Evolutionary conservation across 2,888 invertebrate species (phyloP).

Genomic region (Acleris literana): DNA sequence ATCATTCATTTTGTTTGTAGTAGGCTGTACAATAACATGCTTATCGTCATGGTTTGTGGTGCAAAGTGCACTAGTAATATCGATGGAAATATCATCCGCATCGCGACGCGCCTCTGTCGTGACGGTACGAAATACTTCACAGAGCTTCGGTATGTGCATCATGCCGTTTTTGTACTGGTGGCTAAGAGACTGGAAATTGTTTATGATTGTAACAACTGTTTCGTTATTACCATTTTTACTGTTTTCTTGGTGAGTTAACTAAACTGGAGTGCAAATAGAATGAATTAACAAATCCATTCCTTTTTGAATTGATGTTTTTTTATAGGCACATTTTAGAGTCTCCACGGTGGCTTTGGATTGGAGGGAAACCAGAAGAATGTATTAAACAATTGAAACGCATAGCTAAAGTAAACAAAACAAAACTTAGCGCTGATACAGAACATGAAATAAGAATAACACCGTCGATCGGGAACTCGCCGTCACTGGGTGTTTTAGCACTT

Average conservation of each 20-base stretch:
- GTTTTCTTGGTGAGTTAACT: slow-evolving; percentile 56
- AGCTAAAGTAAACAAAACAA: slow-evolving; percentile 79
- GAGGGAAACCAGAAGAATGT: slow-evolving; percentile 75
- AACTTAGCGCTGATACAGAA: slow-evolving; percentile 69
- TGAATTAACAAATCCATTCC: background rate
- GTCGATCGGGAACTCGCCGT: slow-evolving; percentile 55
- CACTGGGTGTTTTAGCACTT: slow-evolving; percentile 80
- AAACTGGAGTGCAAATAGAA: background rate
- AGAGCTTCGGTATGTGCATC: slow-evolving; percentile 54
- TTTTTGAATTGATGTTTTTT: slow-evolving; percentile 17
- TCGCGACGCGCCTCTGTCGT: slow-evolving; percentile 54
- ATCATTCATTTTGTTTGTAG: slow-evolving; percentile 53
- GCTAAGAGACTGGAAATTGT: slow-evolving; percentile 61
- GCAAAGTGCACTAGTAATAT: slow-evolving; percentile 58
- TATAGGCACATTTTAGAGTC: slow-evolving; percentile 85
- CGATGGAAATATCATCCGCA: slow-evolving; percentile 63
- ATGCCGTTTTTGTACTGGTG: slow-evolving; percentile 64
- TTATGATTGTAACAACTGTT: slow-evolving; percentile 55
- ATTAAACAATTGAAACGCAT: slow-evolving; percentile 78
- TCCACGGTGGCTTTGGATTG: slow-evolving; percentile 85
- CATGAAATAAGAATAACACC: slow-evolving; percentile 50
- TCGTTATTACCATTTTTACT: slow-evolving; percentile 54
- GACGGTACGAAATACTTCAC: slow-evolving; percentile 52
- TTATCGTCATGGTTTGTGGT: slow-evolving; percentile 61
- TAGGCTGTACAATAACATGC: slow-evolving; percentile 57